A percentile compares a stretch with the other conserved stretches of the same genome.
Conservation (phyloP, 1,140 invertebrate genomes). For the Aphelinus atriplicis region DNA sequence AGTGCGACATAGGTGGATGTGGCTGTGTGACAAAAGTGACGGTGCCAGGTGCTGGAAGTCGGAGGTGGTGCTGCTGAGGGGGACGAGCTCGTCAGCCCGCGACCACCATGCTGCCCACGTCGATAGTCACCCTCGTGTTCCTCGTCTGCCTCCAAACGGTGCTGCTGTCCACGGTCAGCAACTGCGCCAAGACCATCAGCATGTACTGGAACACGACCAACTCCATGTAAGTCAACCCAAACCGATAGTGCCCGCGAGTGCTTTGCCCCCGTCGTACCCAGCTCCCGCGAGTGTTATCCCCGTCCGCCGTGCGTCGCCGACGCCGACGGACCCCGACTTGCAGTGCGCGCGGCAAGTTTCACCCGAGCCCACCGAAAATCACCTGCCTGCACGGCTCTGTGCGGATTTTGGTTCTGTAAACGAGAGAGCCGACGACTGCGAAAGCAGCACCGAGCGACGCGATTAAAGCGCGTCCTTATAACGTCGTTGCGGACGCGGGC, state of each 20-base stretch:
- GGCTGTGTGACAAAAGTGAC: constrained; percentile 30
- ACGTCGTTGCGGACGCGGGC: too few relatives aligned
- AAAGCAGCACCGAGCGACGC: too few relatives aligned
- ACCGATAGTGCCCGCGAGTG: constrained; percentile 25
- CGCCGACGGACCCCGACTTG: too few relatives aligned
- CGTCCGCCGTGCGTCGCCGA: too few relatives aligned
- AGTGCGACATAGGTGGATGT: constrained; percentile 18
- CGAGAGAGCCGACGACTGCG: too few relatives aligned
- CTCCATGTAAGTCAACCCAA: constrained; percentile 72
- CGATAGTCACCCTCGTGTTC: constrained; percentile 75
- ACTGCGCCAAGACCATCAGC: constrained; percentile 83
- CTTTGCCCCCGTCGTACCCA: background rate
- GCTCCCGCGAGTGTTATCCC: background rate
- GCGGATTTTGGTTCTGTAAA: too few relatives aligned
- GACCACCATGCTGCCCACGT: constrained; percentile 66
- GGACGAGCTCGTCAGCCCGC: constrained; percentile 40
- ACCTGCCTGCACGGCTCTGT: too few relatives aligned
- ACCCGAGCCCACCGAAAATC: too few relatives aligned
- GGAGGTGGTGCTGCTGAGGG: constrained; percentile 31
- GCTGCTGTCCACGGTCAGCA: constrained; percentile 77
- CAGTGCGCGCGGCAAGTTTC: too few relatives aligned
- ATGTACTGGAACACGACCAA: constrained; percentile 89
- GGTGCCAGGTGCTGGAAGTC: constrained; percentile 29
- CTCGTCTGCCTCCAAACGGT: constrained; percentile 82
- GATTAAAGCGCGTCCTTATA: too few relatives aligned